Evolutionary conservation across 2,888 invertebrate genomes (phyloP), one percentile per base, ranked within the genome.

Genomic region (Parasteatoda lunata): DNA sequence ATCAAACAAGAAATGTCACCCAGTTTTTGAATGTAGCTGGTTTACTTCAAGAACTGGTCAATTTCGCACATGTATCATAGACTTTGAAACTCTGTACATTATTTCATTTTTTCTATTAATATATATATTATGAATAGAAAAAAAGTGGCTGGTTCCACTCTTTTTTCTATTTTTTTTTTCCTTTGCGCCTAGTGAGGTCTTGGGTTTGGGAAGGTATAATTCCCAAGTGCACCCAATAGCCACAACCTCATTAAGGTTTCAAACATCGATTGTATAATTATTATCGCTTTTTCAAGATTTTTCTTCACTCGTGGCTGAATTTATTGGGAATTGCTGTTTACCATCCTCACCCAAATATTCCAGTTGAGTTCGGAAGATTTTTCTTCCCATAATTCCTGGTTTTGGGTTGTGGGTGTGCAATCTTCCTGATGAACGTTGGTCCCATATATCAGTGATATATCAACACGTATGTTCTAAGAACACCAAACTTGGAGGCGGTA

Each of bases 401-500:
- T 4, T 7, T n/a, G 59, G 59, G 59, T 13, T 59, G 11, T 59
- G 59, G 59, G 8, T n/a, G 59, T n/a, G 59, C 59, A 59, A 59
- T 59, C 4, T 59, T 13, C 59, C 59, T 7, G 59, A 59, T 59
- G 59, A 88, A 84, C 77, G 51, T 86, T 83, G 77, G 79, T 89
- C 84, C 89, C 84, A 97, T 97, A 97, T 97, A 97, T 97, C 97
- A 96, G 97, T 97, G 97, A 97, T 97, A 97, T 97, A 97, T 97
- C 94, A 93, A 30, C 93, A 93, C 76, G 97, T 97, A 97, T 95
- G 97, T 97, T 97, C 97, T 96, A 95, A 97, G 97, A 97, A 97
- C 97, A 91, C 90, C 51, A 73, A 68, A 72, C 78, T 47, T 77
- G 78, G 86, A 82, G 86, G 86, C 69, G 77, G 81, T 86, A 86